These are phyloP conservation scores for Pygmarrhopalites habei DNA, from an alignment of 1,140 invertebrate species.

Conservation along the genomic window DNA sequence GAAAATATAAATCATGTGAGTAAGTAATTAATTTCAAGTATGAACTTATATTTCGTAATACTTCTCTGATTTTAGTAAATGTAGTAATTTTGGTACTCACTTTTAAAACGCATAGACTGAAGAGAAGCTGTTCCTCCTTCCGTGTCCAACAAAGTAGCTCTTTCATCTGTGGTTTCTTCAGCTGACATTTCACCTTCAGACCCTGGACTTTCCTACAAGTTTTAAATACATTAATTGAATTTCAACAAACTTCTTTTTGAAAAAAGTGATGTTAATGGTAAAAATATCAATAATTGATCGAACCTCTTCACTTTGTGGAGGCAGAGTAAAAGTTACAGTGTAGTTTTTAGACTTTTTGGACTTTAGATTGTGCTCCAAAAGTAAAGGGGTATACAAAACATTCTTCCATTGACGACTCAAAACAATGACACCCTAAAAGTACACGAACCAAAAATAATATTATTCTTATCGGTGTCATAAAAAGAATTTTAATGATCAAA, in stretches of 20 bases:
- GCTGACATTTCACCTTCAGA: conserved; percentile 50
- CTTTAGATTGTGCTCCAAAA: conserved; percentile 77
- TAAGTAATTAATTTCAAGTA: conserved; percentile 6
- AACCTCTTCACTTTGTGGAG: conserved; percentile 72
- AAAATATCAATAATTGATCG: conserved; percentile 22
- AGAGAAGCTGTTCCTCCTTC: conserved; percentile 45
- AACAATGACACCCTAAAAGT: conserved; percentile 76
- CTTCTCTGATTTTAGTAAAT: neutral
- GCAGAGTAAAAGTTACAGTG: conserved; percentile 80
- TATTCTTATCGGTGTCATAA: neutral
- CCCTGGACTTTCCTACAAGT: conserved; percentile 48
- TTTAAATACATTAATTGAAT: too few species aligned
- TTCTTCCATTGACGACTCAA: conserved; percentile 95
- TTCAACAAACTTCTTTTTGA: too few species aligned
- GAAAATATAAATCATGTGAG: too few species aligned
- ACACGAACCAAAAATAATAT: too few species aligned
- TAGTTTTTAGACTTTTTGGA: conserved; percentile 66
- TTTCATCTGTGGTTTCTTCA: conserved; percentile 69
- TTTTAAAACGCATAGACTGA: conserved; percentile 35
- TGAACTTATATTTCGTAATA: neutral
- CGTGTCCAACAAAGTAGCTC: conserved; percentile 68
- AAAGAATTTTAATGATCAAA: conserved; percentile 7
- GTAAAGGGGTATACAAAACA: conserved; percentile 82
- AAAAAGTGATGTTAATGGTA: too few species aligned
- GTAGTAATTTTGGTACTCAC: conserved; percentile 5